Evolutionary conservation across 2,888 invertebrate species (phyloP), one percentile per base, ranked within the genome.

Genomic region (Sinelater perroti): DNA sequence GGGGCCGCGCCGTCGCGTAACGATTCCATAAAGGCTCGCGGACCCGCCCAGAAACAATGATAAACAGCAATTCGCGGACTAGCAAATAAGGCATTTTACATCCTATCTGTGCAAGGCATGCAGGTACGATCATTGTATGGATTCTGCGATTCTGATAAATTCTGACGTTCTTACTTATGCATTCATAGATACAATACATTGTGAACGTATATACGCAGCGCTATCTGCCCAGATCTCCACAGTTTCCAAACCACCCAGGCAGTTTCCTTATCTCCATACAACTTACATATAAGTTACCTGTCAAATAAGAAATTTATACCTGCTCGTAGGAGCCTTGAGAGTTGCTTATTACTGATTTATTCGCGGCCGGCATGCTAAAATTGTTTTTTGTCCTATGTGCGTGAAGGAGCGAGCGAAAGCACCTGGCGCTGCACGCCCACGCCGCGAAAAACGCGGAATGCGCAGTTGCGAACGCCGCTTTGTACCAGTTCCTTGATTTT

Each of bases 201-300:
- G 53, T 56, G 53, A 52, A 57, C 36, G 54, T 54, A 47, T 58
- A 40, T 44, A 60, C 60, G 60, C 60, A 60, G 57, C 36, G 42
- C 52, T 64, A 61, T 64, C 60, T 58, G 21, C 40, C 51, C 26
- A 61, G 55, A 63, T 64, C 62, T 60, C 53, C 46, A 53, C 47
- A 57, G 56, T 65, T 65, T 57, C 64, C 62, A 60, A 65, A 63
- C 59, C 62, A 62, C 65, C 65, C 63, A 65, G 53, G 62, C 61
- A 64, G 61, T 64, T 55, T 53, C 54, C 65, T 64, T 65, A 65
- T 65, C 65, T 64, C 64, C 60, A 51, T 64, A 62, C 65, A 65
- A 60, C 65, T 64, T 64, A 62, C 62, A 54, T 64, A 63, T 62
- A 65, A 65, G 62, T 65, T 62, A 52, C 51, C 62, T 64, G 65